These are phyloP conservation scores for Sinodicranocentrus sp. DNA, from an alignment of 2,888 invertebrate genomes.

Conservation along the genomic window DNA sequence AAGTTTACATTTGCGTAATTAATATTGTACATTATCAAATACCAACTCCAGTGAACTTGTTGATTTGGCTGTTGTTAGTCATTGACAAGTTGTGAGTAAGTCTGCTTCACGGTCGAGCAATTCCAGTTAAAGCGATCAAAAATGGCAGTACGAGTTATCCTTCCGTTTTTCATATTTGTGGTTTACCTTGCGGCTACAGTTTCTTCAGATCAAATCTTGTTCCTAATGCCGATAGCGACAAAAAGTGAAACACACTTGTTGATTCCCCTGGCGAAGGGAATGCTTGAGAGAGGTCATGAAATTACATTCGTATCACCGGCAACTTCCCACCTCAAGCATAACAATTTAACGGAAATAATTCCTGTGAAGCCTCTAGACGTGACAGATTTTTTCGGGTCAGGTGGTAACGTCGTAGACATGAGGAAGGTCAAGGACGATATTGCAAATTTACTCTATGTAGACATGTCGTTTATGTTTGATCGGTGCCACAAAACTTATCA, in stretches of 20 bases:
- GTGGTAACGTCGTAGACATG: conserved; percentile 12
- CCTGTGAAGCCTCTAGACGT: conserved; percentile 46
- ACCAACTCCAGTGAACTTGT: too few species aligned
- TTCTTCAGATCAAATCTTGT: conserved; percentile 22
- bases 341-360: conserved; percentile 40
- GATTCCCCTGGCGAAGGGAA: conserved; percentile 42
- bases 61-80: too few species aligned
- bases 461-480: conserved; percentile 46
- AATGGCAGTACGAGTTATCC: too few species aligned
- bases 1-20: too few species aligned
- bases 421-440: conserved; percentile 8
- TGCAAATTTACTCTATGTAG: background rate
- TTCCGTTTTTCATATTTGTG: too few species aligned
- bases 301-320: conserved; percentile 30
- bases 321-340: conserved; percentile 76
- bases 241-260: conserved; percentile 65
- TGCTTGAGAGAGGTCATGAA: conserved; percentile 45
- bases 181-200: conserved; percentile 18
- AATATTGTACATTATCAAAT: too few species aligned
- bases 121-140: too few species aligned
- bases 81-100: too few species aligned
- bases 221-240: conserved; percentile 52
- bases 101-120: too few species aligned
- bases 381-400: conserved; percentile 16
- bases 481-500: conserved; percentile 48